These are phyloP conservation scores for Narcine bancroftii DNA, from an alignment of 2,113 vertebrate genomes.

Conservation along the genomic window DNA sequence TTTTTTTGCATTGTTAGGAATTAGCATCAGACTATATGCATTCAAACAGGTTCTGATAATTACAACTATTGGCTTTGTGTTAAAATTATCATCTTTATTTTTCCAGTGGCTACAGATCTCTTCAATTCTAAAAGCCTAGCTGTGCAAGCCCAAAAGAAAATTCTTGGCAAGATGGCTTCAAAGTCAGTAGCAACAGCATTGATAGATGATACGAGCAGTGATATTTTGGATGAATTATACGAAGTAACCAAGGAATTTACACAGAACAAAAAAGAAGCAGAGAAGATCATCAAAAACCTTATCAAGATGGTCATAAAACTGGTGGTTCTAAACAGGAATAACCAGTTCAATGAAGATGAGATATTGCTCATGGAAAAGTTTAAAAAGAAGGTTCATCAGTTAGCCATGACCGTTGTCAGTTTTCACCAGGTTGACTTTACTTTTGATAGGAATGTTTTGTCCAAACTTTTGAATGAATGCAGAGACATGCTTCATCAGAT, in stretches of 20 bases:
- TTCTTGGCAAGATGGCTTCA: slow-evolving; percentile 75
- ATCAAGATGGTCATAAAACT: slow-evolving; percentile 77
- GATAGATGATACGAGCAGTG: slow-evolving; percentile 76
- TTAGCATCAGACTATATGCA: background rate
- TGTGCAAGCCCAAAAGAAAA: slow-evolving; percentile 78
- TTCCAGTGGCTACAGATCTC: slow-evolving; percentile 64
- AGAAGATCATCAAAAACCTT: slow-evolving; percentile 74
- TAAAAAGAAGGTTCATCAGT: slow-evolving; percentile 76
- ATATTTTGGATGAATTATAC: slow-evolving; percentile 76
- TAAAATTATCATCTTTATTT: background rate
- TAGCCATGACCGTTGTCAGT: slow-evolving; percentile 76
- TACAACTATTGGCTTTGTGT: background rate
- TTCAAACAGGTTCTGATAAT: background rate
- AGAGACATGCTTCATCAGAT: slow-evolving; percentile 68
- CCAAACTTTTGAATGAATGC: slow-evolving; percentile 64
- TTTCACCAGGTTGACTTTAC: slow-evolving; percentile 78
- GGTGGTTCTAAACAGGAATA: slow-evolving; percentile 71
- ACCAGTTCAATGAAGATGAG: slow-evolving; percentile 73
- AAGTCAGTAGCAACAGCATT: slow-evolving; percentile 72
- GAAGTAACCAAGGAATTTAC: slow-evolving; percentile 69
- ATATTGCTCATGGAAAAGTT: slow-evolving; percentile 67
- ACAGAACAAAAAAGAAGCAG: slow-evolving; percentile 69
- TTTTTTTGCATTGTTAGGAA: background rate
- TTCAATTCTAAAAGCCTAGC: slow-evolving; percentile 79
- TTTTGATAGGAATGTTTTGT: slow-evolving; percentile 70